A percentile compares a stretch with the other conserved stretches of the same genome.
Evolutionary conservation across 2,888 invertebrate species (phyloP).

Genomic region (Agelastica alni): DNA sequence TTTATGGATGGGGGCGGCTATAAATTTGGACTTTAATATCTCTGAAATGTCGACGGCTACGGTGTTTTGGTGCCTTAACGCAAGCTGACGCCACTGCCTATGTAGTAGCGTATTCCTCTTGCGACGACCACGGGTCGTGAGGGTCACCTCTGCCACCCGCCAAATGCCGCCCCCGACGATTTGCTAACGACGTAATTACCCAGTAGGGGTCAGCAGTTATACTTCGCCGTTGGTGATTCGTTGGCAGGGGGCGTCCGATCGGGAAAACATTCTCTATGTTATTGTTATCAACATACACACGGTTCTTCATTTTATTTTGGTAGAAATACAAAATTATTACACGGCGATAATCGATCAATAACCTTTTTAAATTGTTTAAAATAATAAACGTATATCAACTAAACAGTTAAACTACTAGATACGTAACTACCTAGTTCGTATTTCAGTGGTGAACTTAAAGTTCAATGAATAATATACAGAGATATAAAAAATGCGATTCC

Average conservation of each 20-base stretch:
- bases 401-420: too few species aligned
- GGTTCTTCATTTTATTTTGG: too few species aligned
- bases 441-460: too few species aligned
- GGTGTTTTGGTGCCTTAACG: constrained; percentile 47
- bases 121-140: constrained; percentile 44
- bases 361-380: too few species aligned
- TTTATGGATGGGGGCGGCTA: constrained; percentile 49
- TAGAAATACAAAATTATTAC: too few species aligned
- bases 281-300: too few species aligned
- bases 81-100: constrained; percentile 57
- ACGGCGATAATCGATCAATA: too few species aligned
- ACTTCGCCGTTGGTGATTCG: constrained; percentile 8
- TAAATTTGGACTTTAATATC: constrained; percentile 58
- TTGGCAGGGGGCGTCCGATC: not conserved
- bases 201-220: constrained; percentile 39
- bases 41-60: constrained; percentile 37
- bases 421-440: too few species aligned
- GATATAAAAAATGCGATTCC: too few species aligned
- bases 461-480: too few species aligned
- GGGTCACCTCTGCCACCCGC: constrained; percentile 33
- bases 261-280: not conserved
- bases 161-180: constrained; percentile 53
- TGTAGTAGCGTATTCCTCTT: constrained; percentile 49
- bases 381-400: too few species aligned
- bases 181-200: constrained; percentile 54